Percentiles rank a stretch among this genome's conserved stretches.
Evolutionary conservation across 2,888 invertebrate genomes (phyloP).

Genomic region (Protophormia terraenovae): DNA sequence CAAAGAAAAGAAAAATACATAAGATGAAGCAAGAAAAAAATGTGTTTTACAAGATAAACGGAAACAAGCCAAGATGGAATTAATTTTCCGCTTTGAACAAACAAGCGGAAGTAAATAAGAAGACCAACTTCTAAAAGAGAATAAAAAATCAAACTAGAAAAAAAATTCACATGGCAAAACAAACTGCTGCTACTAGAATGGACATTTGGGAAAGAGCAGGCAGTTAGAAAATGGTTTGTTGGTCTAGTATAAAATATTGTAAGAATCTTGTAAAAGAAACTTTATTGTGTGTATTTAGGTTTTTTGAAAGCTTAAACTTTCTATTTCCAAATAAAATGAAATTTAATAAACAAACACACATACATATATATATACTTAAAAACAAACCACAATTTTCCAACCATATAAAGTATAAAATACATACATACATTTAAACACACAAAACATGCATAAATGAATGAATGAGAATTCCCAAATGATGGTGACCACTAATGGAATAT

Average conservation of each 20-base stretch:
- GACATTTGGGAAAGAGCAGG: neutral
- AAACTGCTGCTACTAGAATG: conserved; percentile 30
- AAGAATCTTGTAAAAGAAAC: conserved; percentile 16
- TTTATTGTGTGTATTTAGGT: conserved; percentile 37
- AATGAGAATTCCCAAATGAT: conserved; percentile 24
- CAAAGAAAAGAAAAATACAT: conserved; percentile 30
- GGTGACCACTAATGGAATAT: conserved; percentile 44
- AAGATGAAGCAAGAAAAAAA: conserved; percentile 70
- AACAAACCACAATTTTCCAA: conserved; percentile 63
- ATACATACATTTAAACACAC: neutral
- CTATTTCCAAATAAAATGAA: conserved; percentile 72
- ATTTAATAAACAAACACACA: conserved; percentile 65
- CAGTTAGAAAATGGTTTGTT: neutral
- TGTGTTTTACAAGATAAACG: conserved; percentile 77
- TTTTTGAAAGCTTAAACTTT: conserved; percentile 45
- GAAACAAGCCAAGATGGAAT: conserved; percentile 81
- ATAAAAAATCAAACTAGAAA: conserved; percentile 34
- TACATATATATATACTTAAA: conserved; percentile 29
- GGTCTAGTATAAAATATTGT: conserved; percentile 41
- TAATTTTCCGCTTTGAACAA: conserved; percentile 81
- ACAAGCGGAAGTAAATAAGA: conserved; percentile 80
- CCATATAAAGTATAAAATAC: neutral
- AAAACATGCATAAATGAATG: conserved; percentile 10
- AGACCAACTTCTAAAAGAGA: conserved; percentile 53
- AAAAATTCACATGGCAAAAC: conserved; percentile 11